phyloP scores from a whole-genome alignment of 2,113 vertebrate species.

The Nibea albiflora region DNA sequence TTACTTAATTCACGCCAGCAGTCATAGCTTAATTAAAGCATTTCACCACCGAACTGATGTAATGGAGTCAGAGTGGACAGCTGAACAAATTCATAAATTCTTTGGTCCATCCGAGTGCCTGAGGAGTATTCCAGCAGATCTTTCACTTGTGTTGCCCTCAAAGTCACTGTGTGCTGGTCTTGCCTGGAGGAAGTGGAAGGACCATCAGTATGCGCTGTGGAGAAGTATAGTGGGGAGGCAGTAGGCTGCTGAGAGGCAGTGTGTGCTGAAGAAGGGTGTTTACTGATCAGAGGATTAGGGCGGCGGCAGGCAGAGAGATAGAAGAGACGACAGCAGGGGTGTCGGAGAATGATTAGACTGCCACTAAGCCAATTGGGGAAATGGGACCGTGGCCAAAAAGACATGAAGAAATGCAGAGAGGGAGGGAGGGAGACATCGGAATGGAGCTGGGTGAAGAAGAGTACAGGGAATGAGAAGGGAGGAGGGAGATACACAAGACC shows the following conservation, averaged over 20 bases:
- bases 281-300: slow-evolving; percentile 82
- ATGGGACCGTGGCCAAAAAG: slow-evolving; percentile 73
- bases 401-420: slow-evolving; percentile 48
- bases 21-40: slow-evolving; percentile 1
- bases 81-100: background rate
- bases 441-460: slow-evolving; percentile 20
- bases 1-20: background rate
- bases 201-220: slow-evolving; percentile 48
- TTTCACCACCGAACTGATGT: background rate
- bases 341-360: slow-evolving; percentile 80
- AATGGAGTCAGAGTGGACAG: slow-evolving; percentile 1
- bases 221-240: slow-evolving; percentile 44
- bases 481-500: slow-evolving; percentile 24
- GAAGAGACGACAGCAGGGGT: slow-evolving; percentile 76
- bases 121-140: slow-evolving; percentile 27
- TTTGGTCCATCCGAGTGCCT: background rate
- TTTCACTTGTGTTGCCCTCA: slow-evolving; percentile 36
- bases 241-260: slow-evolving; percentile 41
- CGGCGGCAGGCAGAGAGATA: slow-evolving; percentile 59
- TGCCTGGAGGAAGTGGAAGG: slow-evolving; percentile 42
- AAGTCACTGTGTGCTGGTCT: slow-evolving; percentile 14
- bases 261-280: slow-evolving; percentile 72
- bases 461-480: slow-evolving; percentile 1
- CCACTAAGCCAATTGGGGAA: slow-evolving; percentile 81
- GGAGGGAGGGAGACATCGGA: slow-evolving; percentile 1